Evolutionary conservation across 2,113 vertebrate genomes (phyloP).

Genomic region (Lamprologus callipterus): DNA sequence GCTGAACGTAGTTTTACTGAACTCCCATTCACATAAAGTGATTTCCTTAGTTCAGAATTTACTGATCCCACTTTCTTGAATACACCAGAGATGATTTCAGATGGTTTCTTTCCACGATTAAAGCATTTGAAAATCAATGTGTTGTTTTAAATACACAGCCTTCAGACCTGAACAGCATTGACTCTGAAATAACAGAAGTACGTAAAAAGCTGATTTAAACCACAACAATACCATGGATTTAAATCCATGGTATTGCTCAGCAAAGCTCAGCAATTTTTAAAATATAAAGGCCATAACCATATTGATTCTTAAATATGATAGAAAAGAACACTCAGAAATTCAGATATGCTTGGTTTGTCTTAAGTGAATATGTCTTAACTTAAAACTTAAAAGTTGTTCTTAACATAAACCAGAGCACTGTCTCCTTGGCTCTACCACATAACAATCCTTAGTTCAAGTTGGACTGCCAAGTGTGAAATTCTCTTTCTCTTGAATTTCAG

Average conservation of each 20-base stretch:
- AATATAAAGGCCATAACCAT: not conserved
- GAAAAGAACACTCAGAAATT: not conserved
- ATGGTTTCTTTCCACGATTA: not conserved
- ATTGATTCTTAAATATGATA: not conserved
- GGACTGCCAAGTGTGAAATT: slow-evolving; percentile 34
- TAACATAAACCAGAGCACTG: not conserved
- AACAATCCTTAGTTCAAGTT: not conserved
- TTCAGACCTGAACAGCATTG: not conserved
- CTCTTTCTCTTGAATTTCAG: not conserved
- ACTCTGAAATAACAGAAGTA: not conserved
- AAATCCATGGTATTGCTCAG: not conserved
- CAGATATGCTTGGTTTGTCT: not conserved
- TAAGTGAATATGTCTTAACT: not conserved
- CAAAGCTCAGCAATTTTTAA: not conserved
- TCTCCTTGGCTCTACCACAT: not conserved
- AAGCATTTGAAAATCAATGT: not conserved
- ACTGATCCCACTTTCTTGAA: not conserved
- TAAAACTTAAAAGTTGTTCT: not conserved
- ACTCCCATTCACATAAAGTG: not conserved
- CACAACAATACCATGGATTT: not conserved
- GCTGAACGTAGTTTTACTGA: not conserved
- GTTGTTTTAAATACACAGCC: not conserved
- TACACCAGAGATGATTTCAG: not conserved
- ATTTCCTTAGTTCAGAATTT: not conserved
- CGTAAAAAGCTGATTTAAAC: not conserved